These are phyloP conservation scores for Aegotheles bennettii DNA, from an alignment of 2,113 vertebrate genomes.

Conservation along the genomic window DNA sequence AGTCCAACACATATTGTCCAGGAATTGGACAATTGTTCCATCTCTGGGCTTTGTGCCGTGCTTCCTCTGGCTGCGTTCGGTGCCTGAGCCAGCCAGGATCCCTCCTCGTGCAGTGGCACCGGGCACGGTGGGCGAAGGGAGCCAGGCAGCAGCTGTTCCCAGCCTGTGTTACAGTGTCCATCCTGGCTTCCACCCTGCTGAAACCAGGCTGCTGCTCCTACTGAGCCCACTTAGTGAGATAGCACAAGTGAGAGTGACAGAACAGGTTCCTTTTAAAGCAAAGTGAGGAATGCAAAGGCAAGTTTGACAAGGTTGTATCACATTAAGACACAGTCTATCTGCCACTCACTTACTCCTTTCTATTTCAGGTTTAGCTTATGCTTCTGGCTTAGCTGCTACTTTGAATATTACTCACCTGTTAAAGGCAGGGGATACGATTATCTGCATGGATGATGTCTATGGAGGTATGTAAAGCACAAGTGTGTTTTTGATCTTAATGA, in stretches of 20 bases:
- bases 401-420: constrained; percentile 86
- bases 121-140: not conserved
- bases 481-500: not conserved
- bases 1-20: accelerated
- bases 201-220: not conserved
- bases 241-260: not conserved
- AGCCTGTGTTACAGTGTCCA: accelerated
- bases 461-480: constrained; percentile 75
- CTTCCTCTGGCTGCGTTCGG: not conserved
- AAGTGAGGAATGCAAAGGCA: not conserved
- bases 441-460: constrained; percentile 92
- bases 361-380: constrained; percentile 81
- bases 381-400: constrained; percentile 88
- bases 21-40: not conserved
- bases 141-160: not conserved
- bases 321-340: not conserved
- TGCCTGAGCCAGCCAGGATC: not conserved
- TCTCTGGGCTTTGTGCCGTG: not conserved
- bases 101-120: not conserved
- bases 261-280: not conserved
- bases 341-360: not conserved
- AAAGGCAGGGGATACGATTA: constrained; percentile 83
- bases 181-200: not conserved
- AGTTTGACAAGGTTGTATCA: not conserved
- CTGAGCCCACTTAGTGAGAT: not conserved